Evolutionary conservation across 2,113 vertebrate genomes (phyloP), one percentile per base, ranked within the genome.

Genomic region (Gymnocephalus cernua): DNA sequence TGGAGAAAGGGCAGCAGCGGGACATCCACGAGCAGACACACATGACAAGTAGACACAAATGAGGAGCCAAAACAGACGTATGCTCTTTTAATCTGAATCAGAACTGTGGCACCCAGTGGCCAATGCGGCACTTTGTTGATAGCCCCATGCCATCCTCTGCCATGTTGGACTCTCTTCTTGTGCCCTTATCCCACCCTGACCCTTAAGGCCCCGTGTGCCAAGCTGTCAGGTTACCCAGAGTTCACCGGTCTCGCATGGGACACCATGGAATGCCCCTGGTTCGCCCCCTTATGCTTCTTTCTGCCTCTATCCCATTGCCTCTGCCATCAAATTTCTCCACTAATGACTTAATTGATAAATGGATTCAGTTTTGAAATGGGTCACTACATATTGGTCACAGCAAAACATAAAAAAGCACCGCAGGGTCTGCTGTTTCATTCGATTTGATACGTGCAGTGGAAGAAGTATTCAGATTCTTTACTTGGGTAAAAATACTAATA

Each of bases 201-300:
- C 85, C 67, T 65, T 51, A 45, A 63, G 72, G 38, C 65, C n/a
- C 25, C 6, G 25, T 41, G 83, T 82, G 82, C 89, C 83, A 88
- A 86, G 63, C 64, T 50, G 11, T 47, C 74, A 73, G 90, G 89
- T 91, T 89, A 91, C 79, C 66, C 82, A 92, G 66, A 91, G 92
- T 93, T 93, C 93, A 93, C 18, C 18, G 41, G 83, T 89, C 86
- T 89, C 57, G 81, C 81, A 87, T 83, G 75, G 82, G 76, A 63
- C 72, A n/a, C 35, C 64, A 61, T 50, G 62, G 77, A 89, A 84
- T 84, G 69, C 67, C 77, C 25, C 74, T 19, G 21, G 64, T 76
- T 69, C 18, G 29, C 78, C 69, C 74, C 65, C 16, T 63, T 41
- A n/a, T 15, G 1, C 64, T 29, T 62, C 69, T 68, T 41, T 76